Conservation (phyloP, 2,797 vertebrate genomes). For the Paramormyrops hopkinsi region DNA sequence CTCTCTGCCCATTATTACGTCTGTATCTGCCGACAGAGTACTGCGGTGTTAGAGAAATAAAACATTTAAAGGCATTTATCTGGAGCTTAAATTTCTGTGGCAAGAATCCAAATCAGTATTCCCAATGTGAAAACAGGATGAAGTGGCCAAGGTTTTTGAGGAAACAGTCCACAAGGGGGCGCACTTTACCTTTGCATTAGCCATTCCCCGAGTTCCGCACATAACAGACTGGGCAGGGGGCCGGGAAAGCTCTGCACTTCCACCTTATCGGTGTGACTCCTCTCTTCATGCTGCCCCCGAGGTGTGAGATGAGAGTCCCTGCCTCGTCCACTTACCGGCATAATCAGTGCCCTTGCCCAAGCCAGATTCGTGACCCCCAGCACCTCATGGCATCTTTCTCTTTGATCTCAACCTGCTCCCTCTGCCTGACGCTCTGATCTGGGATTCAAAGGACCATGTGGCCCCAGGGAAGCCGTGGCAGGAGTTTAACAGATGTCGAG, state of each 20-base stretch:
- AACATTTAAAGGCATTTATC: neutral
- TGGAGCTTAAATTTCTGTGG: neutral
- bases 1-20: neutral
- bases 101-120: neutral
- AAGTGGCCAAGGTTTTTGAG: neutral
- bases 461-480: conserved; percentile 45
- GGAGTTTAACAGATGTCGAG: conserved; percentile 48
- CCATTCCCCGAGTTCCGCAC: neutral
- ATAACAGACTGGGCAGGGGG: neutral
- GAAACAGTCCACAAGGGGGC: neutral
- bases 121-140: neutral
- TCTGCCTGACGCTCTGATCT: conserved; percentile 52
- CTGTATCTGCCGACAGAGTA: neutral
- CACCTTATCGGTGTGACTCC: neutral
- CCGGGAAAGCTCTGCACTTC: neutral
- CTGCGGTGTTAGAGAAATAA: neutral
- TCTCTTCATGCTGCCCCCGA: neutral
- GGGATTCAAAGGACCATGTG: conserved; percentile 51
- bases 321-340: neutral
- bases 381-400: conserved; percentile 18
- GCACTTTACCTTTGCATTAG: neutral
- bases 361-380: neutral
- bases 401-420: conserved; percentile 39
- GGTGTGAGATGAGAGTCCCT: neutral
- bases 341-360: neutral